Percentiles rank a stretch among this genome's conserved stretches.
phyloP scores from a whole-genome alignment of 2,797 vertebrate genomes.

The Neoniphon sammara region DNA sequence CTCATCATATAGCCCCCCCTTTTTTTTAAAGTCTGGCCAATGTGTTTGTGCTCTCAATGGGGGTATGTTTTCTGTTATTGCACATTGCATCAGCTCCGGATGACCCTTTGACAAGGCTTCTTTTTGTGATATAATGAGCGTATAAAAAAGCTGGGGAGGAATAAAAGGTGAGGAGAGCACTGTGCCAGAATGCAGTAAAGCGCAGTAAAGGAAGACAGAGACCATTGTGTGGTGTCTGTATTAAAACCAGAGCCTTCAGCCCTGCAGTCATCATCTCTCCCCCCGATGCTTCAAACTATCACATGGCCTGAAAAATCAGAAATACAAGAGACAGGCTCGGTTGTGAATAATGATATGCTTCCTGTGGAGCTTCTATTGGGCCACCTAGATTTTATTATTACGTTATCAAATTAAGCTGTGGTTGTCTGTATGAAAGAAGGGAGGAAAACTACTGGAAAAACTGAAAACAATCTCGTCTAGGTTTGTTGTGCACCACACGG shows the following conservation, averaged over 20 bases:
- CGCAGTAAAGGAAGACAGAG: conserved; percentile 75
- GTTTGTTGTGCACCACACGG: conserved; percentile 75
- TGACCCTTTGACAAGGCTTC: conserved; percentile 77
- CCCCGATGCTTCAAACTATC: conserved; percentile 63
- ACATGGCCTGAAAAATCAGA: conserved; percentile 57
- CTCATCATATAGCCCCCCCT: conserved; percentile 69
- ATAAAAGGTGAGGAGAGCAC: conserved; percentile 74
- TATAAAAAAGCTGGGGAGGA: conserved; percentile 67
- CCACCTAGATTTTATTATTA: conserved; percentile 80
- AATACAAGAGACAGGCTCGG: conserved; percentile 69
- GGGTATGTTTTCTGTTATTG: conserved; percentile 84
- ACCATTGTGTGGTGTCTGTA: conserved; percentile 76
- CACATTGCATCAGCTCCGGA: conserved; percentile 78
- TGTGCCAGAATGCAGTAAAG: conserved; percentile 70
- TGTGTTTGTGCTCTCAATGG: conserved; percentile 72
- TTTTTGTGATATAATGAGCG: conserved; percentile 79
- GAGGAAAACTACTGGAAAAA: conserved; percentile 73
- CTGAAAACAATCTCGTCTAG: conserved; percentile 71
- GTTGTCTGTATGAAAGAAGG: conserved; percentile 74
- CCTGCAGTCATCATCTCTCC: conserved; percentile 61
- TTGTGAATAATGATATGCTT: conserved; percentile 75
- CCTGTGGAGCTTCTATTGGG: conserved; percentile 64
- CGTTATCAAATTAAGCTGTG: conserved; percentile 75
- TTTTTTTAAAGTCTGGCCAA: conserved; percentile 74
- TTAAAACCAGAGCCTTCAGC: conserved; percentile 80